Conservation (phyloP, 2,113 vertebrate genomes). For the Ceuthmochares aereus region DNA sequence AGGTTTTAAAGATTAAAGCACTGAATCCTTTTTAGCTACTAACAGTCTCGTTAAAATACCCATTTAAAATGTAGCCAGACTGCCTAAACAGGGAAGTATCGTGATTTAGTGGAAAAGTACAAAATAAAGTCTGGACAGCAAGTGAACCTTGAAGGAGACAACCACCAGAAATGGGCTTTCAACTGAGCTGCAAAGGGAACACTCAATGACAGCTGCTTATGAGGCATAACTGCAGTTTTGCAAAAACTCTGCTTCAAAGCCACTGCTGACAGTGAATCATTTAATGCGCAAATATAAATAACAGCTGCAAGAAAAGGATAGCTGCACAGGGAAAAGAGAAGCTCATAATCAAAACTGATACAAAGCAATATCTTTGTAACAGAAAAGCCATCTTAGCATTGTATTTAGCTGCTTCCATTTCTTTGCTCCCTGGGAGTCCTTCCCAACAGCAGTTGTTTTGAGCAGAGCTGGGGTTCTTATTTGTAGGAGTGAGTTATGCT, state of each 20-base stretch:
- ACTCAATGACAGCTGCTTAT: neutral
- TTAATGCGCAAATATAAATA: neutral
- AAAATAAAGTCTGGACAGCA: neutral
- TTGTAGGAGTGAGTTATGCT: neutral
- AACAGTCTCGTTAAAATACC: neutral
- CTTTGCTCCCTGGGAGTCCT: neutral
- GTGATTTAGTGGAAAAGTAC: neutral
- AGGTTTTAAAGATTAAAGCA: neutral
- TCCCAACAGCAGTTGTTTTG: neutral
- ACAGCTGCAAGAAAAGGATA: neutral
- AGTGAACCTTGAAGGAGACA: conserved; percentile 2
- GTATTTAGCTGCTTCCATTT: neutral
- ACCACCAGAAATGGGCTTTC: neutral
- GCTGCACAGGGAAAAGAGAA: neutral
- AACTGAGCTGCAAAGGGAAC: neutral
- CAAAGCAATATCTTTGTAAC: neutral
- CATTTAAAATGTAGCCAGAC: neutral
- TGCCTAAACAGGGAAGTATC: neutral
- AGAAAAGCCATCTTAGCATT: neutral
- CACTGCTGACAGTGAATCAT: neutral
- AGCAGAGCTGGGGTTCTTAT: neutral
- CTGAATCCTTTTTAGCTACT: neutral
- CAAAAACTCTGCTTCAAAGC: neutral
- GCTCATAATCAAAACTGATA: neutral
- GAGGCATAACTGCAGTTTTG: neutral